These are phyloP conservation scores for Caracal caracal DNA, from an alignment of 2,113 vertebrate species.

Conservation along the genomic window DNA sequence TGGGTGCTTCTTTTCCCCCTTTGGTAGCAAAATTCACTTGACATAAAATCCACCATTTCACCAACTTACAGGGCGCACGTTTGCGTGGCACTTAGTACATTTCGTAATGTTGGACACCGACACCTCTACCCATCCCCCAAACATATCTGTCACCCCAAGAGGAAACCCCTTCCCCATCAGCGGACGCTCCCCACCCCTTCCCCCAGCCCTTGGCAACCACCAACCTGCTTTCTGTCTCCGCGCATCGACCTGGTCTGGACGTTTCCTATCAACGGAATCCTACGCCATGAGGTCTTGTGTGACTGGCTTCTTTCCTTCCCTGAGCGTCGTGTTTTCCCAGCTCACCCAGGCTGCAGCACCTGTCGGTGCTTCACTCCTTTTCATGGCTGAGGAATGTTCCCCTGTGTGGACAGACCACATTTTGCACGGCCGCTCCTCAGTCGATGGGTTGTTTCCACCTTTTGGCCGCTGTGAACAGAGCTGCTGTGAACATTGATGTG, in stretches of 20 bases:
- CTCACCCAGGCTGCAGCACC: fast-evolving
- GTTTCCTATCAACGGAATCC: fast-evolving
- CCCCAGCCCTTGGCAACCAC: neutral
- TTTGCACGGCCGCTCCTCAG: fast-evolving
- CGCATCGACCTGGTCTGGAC: neutral
- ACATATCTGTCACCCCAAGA: neutral
- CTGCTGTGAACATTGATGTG: fast-evolving
- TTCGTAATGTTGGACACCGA: neutral
- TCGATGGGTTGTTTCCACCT: neutral
- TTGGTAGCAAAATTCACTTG: neutral
- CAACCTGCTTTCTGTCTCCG: neutral
- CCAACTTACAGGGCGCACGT: neutral
- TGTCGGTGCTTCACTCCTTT: neutral
- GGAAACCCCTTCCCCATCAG: neutral
- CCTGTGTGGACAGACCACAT: fast-evolving
- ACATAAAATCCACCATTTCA: neutral
- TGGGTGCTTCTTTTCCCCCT: too few species aligned
- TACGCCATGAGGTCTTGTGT: fast-evolving
- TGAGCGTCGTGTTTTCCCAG: neutral
- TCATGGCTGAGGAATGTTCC: fast-evolving
- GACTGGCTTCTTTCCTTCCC: neutral
- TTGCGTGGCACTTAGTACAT: neutral
- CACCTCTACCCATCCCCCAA: neutral
- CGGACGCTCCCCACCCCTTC: neutral
- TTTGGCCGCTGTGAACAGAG: fast-evolving